phyloP scores from a whole-genome alignment of 2,888 invertebrate genomes.

The Lypha dubia region DNA sequence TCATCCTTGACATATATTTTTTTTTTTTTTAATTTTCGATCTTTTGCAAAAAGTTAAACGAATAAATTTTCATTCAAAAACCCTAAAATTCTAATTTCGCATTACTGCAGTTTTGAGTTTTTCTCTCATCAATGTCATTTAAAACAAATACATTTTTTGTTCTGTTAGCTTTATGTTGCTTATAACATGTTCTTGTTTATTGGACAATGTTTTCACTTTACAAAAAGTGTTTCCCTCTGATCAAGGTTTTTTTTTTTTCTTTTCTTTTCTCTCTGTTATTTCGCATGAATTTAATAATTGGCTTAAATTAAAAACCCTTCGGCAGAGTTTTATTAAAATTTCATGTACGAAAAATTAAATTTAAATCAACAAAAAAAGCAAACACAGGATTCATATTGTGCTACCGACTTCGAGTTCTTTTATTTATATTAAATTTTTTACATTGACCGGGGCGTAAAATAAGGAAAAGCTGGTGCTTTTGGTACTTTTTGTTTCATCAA shows the following conservation, averaged over 20 bases:
- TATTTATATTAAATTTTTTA: too few species aligned
- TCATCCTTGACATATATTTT: too few species aligned
- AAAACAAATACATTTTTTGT: not conserved
- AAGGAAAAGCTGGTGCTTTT: too few species aligned
- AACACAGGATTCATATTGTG: not conserved
- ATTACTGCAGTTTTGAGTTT: conserved; percentile 12
- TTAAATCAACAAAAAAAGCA: not conserved
- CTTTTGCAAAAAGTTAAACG: too few species aligned
- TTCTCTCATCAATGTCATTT: conserved; percentile 11
- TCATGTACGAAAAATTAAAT: not conserved
- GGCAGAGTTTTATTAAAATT: not conserved
- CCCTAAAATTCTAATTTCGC: not conserved
- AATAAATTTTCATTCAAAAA: too few species aligned
- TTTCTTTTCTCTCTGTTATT: not conserved
- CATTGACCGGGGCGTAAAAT: too few species aligned
- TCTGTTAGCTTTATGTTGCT: not conserved
- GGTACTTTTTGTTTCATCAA: too few species aligned
- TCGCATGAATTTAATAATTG: not conserved
- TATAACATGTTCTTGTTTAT: not conserved
- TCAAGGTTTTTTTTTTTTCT: not conserved
- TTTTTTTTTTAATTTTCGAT: too few species aligned
- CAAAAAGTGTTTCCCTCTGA: not conserved
- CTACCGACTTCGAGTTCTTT: too few species aligned
- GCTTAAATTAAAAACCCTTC: not conserved
- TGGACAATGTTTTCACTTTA: conserved; percentile 8